Evolutionary conservation across 2,113 vertebrate genomes (phyloP), one percentile per base, ranked within the genome.

Genomic region (Apteryx mantelli): DNA sequence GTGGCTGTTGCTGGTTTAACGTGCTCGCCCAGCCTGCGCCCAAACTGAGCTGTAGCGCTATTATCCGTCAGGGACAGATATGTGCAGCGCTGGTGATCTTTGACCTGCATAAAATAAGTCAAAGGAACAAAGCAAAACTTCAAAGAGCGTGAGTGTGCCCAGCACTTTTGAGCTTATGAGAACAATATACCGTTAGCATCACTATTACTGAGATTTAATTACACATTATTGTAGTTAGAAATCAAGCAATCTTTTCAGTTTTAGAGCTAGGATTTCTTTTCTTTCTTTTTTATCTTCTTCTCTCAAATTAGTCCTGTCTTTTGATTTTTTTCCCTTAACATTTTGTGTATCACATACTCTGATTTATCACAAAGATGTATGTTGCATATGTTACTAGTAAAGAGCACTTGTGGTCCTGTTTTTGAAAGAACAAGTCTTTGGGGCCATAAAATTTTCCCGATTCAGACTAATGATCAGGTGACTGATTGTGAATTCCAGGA

Each of bases 111-210:
- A 81, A 96, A 97, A 95, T 96, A 95, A 95, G 96, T 97, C 94
- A 96, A 87, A 92, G 84, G 93, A 97, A 91, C 94, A 97, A 96
- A 97, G 96, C 53, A 52, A 93, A 97, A 96, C 97, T 97, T 98
- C 96, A 97, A 96, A 98, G 93, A 64, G 60, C 34, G 15, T 0
- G 5, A 94, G 40, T 8, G 20, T 85, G 44, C 74, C 89, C 95
- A 66, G 70, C 82, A 44, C 69, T 95, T 97, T 86, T 60, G 89
- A 89, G 81, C 44, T 77, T 42, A 74, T 77, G 88, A 96, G 93
- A 97, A 96, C 88, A 89, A 90, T 74, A 30, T 53, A 74, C 81
- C 69, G 70, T 92, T 95, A 89, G 55, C 4, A 0, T 90, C 69
- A 56, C 75, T 91, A 95, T 92, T 82, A 60, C 0, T 8, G 74